Conservation (phyloP, 2,113 vertebrate genomes). For the Zootoca vivipara region DNA sequence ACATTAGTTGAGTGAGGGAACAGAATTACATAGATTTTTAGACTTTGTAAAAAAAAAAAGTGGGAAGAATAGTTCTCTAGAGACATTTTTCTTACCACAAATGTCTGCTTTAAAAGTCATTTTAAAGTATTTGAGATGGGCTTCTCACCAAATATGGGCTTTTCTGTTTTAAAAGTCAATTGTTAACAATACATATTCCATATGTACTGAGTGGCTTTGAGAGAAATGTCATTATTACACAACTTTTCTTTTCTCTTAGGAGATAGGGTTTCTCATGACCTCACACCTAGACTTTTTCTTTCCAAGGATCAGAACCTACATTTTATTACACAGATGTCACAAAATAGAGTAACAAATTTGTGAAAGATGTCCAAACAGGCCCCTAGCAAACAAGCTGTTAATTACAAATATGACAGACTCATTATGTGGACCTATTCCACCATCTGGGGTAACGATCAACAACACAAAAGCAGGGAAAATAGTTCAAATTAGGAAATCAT, state of each 20-base stretch:
- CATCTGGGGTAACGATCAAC: background rate
- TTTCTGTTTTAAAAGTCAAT: background rate
- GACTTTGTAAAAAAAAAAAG: background rate
- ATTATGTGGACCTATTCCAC: background rate
- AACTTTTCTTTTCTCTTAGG: background rate
- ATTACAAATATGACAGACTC: slow-evolving; percentile 8
- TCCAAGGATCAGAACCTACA: background rate
- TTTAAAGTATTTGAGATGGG: background rate
- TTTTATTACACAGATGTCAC: background rate
- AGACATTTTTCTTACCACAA: background rate
- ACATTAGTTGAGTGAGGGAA: background rate
- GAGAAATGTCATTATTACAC: background rate
- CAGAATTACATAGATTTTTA: background rate
- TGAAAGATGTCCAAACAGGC: background rate
- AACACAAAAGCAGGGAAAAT: background rate
- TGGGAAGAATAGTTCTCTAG: background rate
- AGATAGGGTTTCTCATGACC: background rate
- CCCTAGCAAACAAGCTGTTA: background rate
- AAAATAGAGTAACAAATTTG: background rate
- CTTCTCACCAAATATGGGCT: background rate
- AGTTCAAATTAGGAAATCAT: background rate
- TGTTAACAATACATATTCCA: background rate
- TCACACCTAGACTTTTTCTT: background rate
- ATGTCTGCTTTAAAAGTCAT: background rate
- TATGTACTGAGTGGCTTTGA: background rate